Conservation (phyloP, 1,140 invertebrate genomes). For the Solenopsis fugax region DNA sequence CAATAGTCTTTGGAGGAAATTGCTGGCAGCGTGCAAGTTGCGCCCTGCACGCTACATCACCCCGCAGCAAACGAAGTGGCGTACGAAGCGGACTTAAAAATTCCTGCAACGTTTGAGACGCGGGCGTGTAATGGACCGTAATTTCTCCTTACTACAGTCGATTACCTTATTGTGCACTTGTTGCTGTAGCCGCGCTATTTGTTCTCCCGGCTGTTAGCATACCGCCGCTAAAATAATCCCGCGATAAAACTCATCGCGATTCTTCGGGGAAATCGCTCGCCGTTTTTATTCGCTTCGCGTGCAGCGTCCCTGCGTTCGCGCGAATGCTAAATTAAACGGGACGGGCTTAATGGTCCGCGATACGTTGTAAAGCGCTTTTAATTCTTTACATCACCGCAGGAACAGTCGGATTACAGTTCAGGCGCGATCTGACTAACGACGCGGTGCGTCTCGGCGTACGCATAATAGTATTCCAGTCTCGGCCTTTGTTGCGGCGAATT, state of each 20-base stretch:
- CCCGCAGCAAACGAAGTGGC: neutral
- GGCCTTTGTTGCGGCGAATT: slow-evolving; percentile 20
- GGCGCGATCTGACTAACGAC: slow-evolving; percentile 58
- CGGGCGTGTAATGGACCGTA: slow-evolving; percentile 65
- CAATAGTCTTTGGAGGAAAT: slow-evolving; percentile 31
- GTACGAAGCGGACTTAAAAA: slow-evolving; percentile 56
- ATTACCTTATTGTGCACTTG: slow-evolving; percentile 69
- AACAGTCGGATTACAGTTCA: slow-evolving; percentile 48
- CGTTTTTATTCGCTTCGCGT: slow-evolving; percentile 55
- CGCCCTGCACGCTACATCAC: slow-evolving; percentile 6
- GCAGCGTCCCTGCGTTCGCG: slow-evolving; percentile 1
- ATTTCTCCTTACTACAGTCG: slow-evolving; percentile 67
- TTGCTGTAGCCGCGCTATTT: slow-evolving; percentile 52
- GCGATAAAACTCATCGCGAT: slow-evolving; percentile 61
- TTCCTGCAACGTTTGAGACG: slow-evolving; percentile 61
- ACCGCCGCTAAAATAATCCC: slow-evolving; percentile 49
- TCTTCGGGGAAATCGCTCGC: slow-evolving; percentile 45
- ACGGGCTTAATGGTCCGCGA: slow-evolving; percentile 55
- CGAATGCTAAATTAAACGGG: slow-evolving; percentile 58
- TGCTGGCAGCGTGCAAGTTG: slow-evolving; percentile 10
- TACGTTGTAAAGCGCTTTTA: slow-evolving; percentile 61
- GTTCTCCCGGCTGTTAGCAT: slow-evolving; percentile 50
- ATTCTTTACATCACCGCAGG: slow-evolving; percentile 52
- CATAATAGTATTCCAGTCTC: too few species aligned
- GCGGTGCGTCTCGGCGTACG: neutral